Evolutionary conservation across 2,113 vertebrate genomes (phyloP).

Genomic region (Ramphastos sulfuratus): DNA sequence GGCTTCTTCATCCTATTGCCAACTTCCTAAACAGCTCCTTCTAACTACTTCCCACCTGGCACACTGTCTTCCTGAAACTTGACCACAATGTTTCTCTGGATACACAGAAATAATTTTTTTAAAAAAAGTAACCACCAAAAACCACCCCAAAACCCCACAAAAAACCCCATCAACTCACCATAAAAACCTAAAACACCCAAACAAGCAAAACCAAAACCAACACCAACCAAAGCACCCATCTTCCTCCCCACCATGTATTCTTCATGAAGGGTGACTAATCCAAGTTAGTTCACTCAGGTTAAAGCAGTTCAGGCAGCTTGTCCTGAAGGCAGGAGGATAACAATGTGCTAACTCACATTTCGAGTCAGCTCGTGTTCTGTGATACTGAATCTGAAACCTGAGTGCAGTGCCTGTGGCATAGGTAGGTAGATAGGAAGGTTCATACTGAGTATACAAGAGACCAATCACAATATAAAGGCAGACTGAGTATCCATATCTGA

Average conservation of each 20-base stretch:
- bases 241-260: background rate
- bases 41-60: background rate
- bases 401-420: background rate
- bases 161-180: no score
- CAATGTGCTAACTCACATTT: background rate
- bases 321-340: background rate
- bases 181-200: no score
- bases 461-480: background rate
- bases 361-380: background rate
- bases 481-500: background rate
- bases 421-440: background rate
- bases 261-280: background rate
- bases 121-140: no score
- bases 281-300: background rate
- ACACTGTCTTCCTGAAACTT: background rate
- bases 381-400: background rate
- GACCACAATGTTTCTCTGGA: background rate
- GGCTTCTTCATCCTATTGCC: background rate
- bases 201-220: no score
- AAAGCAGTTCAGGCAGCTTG: background rate
- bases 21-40: background rate
- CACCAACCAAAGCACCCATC: no score
- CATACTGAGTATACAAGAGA: background rate
- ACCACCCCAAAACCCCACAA: no score
- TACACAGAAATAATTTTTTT: background rate